A percentile compares a stretch with the other conserved stretches of the same genome.
These are phyloP conservation scores for Xiphias gladius DNA, from an alignment of 2,113 vertebrate species.

Conservation along the genomic window DNA sequence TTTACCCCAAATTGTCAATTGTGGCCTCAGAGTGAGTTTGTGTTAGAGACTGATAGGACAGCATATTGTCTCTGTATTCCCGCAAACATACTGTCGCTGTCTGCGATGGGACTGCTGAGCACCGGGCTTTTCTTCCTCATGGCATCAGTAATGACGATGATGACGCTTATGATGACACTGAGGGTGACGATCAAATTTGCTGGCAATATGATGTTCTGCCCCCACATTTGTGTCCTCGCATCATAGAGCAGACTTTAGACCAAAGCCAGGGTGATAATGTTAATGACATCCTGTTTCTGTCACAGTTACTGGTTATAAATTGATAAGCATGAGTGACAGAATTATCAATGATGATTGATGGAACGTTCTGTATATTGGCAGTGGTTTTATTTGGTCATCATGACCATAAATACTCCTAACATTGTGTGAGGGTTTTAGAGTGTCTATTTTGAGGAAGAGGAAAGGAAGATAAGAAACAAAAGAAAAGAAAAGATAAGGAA, in stretches of 20 bases:
- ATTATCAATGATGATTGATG: constrained; percentile 14
- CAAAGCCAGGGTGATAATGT: constrained; percentile 5
- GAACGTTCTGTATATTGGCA: neutral
- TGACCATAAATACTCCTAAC: neutral
- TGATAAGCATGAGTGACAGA: constrained; percentile 2
- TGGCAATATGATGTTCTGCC: neutral
- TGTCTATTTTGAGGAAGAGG: constrained; percentile 1
- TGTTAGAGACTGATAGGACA: neutral
- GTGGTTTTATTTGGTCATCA: neutral
- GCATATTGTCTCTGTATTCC: neutral
- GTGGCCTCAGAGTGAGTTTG: neutral
- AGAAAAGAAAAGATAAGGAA: neutral
- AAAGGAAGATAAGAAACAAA: neutral
- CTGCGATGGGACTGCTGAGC: constrained; percentile 2
- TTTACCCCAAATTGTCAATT: neutral
- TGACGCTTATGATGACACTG: neutral
- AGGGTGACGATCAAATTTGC: constrained; percentile 8
- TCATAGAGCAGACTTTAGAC: constrained; percentile 11
- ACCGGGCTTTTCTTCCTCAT: neutral
- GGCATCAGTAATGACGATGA: neutral
- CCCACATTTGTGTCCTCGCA: neutral
- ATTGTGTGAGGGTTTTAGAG: constrained; percentile 8
- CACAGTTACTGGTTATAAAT: neutral
- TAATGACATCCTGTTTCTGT: neutral
- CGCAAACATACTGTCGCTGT: constrained; percentile 13